phyloP scores from a whole-genome alignment of 1,140 invertebrate genomes.

The Acromyrmex echinatior region DNA sequence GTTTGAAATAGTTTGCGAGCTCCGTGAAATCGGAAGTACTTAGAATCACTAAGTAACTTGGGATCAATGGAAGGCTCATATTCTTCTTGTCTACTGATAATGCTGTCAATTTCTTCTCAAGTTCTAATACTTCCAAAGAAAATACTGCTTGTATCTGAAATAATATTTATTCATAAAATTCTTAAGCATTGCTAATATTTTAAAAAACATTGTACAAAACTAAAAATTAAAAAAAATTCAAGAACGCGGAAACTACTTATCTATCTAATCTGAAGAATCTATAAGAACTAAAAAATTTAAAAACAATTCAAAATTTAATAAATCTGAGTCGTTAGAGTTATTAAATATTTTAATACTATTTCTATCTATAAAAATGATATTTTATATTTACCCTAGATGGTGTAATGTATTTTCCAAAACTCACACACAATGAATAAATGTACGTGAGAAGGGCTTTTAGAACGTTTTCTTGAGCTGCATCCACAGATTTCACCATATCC shows the following conservation, averaged over 20 bases:
- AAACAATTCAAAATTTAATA: background rate
- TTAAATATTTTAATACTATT: slow-evolving; percentile 18
- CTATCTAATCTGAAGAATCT: background rate
- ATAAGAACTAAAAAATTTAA: background rate
- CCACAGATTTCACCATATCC: slow-evolving; percentile 81
- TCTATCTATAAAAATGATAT: background rate
- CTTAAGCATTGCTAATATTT: background rate
- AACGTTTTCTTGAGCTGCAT: slow-evolving; percentile 79
- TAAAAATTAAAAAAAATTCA: background rate
- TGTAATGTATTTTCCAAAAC: slow-evolving; percentile 81
- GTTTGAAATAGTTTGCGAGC: slow-evolving; percentile 80
- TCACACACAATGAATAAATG: slow-evolving; percentile 80
- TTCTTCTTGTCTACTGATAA: slow-evolving; percentile 73
- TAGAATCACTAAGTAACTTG: slow-evolving; percentile 82
- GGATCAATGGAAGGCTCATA: slow-evolving; percentile 78
- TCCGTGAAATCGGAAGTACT: slow-evolving; percentile 80
- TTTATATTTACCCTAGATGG: slow-evolving; percentile 75
- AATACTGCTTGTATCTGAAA: slow-evolving; percentile 81
- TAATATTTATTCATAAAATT: slow-evolving; percentile 38
- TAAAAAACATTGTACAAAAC: background rate
- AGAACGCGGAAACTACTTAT: background rate
- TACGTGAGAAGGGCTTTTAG: slow-evolving; percentile 80
- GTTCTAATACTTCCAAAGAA: slow-evolving; percentile 75
- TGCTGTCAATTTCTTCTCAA: slow-evolving; percentile 79
- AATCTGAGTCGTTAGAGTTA: background rate